Conservation (phyloP, 2,113 vertebrate species). For the Aspidoscelis tigris region DNA sequence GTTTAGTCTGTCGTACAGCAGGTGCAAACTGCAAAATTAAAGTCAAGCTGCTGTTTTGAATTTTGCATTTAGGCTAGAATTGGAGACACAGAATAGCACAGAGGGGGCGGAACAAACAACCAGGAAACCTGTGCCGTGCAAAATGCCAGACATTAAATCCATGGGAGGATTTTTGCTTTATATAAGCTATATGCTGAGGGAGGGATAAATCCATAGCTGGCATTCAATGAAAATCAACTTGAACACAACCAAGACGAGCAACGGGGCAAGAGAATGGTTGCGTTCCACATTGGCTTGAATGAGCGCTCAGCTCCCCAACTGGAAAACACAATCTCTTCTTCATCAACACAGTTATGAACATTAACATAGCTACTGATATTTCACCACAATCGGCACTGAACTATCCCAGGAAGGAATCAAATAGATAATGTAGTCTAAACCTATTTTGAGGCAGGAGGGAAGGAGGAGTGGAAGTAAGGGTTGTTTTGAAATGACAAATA, state of each 20-base stretch:
- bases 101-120: not conserved
- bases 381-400: constrained; percentile 47
- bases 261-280: not conserved
- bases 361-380: constrained; percentile 66
- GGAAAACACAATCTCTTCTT: constrained; percentile 43
- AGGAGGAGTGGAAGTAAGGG: constrained; percentile 52
- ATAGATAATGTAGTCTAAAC: constrained; percentile 53
- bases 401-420: constrained; percentile 57
- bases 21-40: constrained; percentile 65
- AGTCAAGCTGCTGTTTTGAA: constrained; percentile 55
- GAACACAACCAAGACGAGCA: not conserved
- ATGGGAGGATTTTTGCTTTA: not conserved
- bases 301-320: constrained; percentile 11
- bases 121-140: constrained; percentile 29
- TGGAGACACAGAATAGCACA: constrained; percentile 36
- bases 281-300: not conserved
- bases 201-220: not conserved
- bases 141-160: constrained; percentile 18
- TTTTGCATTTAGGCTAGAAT: constrained; percentile 55
- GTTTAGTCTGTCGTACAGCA: constrained; percentile 57
- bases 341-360: constrained; percentile 54
- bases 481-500: constrained; percentile 68
- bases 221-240: constrained; percentile 21
- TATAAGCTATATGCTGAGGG: not conserved
- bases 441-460: constrained; percentile 27